Evolutionary conservation across 2,113 vertebrate genomes (phyloP).

Genomic region (Atherinomorus stipes): DNA sequence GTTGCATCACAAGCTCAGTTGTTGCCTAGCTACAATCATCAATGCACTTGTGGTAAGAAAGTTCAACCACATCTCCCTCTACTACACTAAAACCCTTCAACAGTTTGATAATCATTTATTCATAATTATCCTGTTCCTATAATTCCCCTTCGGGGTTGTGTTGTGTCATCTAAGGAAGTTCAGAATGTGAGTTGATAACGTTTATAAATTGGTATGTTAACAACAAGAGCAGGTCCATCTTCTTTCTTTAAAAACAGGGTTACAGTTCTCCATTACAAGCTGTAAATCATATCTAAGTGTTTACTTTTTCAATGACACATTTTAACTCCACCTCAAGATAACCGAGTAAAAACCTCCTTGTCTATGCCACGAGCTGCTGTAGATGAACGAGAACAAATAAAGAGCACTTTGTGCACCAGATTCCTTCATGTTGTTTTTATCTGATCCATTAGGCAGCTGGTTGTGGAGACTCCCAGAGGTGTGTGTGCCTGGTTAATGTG

Average conservation of each 20-base stretch:
- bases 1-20: background rate
- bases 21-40: background rate
- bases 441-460: constrained; percentile 58
- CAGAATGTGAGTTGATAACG: too few relatives aligned
- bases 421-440: constrained; percentile 58
- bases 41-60: too few relatives aligned
- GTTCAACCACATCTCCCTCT: too few relatives aligned
- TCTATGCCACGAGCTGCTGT: constrained; percentile 29
- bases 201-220: too few relatives aligned
- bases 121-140: too few relatives aligned
- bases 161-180: too few relatives aligned
- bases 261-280: too few relatives aligned
- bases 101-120: too few relatives aligned
- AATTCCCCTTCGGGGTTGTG: too few relatives aligned
- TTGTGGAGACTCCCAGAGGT: constrained; percentile 44
- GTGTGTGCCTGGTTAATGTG: constrained; percentile 49
- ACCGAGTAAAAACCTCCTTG: constrained; percentile 40
- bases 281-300: background rate
- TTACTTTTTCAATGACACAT: background rate
- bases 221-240: background rate
- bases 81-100: too few relatives aligned
- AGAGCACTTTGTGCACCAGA: constrained; percentile 38
- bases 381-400: constrained; percentile 20
- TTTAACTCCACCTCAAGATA: constrained; percentile 19
- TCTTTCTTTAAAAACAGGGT: background rate